phyloP scores from a whole-genome alignment of 2,113 vertebrate genomes.

The Naja naja region DNA sequence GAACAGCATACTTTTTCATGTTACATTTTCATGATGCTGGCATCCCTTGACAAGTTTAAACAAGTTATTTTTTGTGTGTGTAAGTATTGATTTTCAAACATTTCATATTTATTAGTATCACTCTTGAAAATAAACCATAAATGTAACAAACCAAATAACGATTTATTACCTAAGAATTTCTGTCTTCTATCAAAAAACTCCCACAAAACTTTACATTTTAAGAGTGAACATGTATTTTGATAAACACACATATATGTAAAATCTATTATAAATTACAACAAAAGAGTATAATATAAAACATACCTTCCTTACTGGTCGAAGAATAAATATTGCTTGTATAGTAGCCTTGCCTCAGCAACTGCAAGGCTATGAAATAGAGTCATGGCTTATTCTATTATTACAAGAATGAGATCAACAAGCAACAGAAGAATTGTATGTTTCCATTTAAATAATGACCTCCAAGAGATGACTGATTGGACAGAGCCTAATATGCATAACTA shows the following conservation, averaged over 20 bases:
- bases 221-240: slow-evolving; percentile 59
- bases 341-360: slow-evolving; percentile 63
- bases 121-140: slow-evolving; percentile 53
- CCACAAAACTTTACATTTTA: slow-evolving; percentile 51
- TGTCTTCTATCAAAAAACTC: slow-evolving; percentile 42
- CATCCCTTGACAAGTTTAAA: slow-evolving; percentile 36
- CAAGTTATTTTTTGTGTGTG: neutral
- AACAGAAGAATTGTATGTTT: neutral
- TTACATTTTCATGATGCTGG: slow-evolving; percentile 24
- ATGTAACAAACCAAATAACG: slow-evolving; percentile 58
- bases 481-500: neutral
- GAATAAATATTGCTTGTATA: slow-evolving; percentile 71
- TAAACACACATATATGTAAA: slow-evolving; percentile 59
- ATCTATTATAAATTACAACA: slow-evolving; percentile 63
- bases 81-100: slow-evolving; percentile 44
- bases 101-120: slow-evolving; percentile 37
- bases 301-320: slow-evolving; percentile 56
- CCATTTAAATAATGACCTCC: neutral
- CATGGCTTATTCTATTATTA: slow-evolving; percentile 63
- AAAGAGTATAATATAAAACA: slow-evolving; percentile 68
- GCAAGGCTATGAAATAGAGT: slow-evolving; percentile 61
- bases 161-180: slow-evolving; percentile 48
- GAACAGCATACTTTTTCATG: slow-evolving; percentile 30
- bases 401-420: neutral
- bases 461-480: neutral